Evolutionary conservation across 2,113 vertebrate genomes (phyloP), one percentile per base, ranked within the genome.

Genomic region (Vimba vimba): DNA sequence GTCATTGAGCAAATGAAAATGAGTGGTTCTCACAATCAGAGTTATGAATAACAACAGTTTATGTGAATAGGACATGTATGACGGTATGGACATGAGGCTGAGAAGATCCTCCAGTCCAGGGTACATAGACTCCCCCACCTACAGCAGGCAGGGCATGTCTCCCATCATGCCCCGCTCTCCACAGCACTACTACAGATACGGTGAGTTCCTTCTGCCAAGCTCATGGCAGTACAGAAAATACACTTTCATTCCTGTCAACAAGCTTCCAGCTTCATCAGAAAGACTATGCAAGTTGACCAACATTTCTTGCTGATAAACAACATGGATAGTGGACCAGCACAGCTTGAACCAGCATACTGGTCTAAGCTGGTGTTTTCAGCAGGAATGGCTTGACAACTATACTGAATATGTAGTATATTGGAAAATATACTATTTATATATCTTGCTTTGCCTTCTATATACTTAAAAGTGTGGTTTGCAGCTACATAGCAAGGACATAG

Each of bases 101-200:
- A 96, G 97, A 84, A 91, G 96, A 81, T 97, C 96, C 83, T 98
- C 97, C 91, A 99, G 97, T 93, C 97, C 97, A 0, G 97, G 97
- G 59, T 99, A 97, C 91, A 98, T 99, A 3, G 97, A 98, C 93
- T 97, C 97, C 0, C 97, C 97, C 19, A 95, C 95, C 12, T 97
- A 95, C 90, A 95, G 96, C 90, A 96, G 97, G 45, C 97, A 97
- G 88, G 97, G 97, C 94, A 95, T 97, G 95, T 99, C 98, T 45
- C 97, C 98, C 90, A 96, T 97, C 90, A 95, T 97, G 91, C 96
- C 97, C 60, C 96, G 95, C 86, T 98, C 97, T 9, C 96, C 98
- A 0, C 97, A 98, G 92, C 97, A 97, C 87, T 99, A 96, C 88
- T 97, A 95, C 90, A 96, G 96, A 93, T 96, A 97, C 84, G 98